Evolutionary conservation across 2,888 invertebrate genomes (phyloP).

Genomic region (Parthenolecanium corni): DNA sequence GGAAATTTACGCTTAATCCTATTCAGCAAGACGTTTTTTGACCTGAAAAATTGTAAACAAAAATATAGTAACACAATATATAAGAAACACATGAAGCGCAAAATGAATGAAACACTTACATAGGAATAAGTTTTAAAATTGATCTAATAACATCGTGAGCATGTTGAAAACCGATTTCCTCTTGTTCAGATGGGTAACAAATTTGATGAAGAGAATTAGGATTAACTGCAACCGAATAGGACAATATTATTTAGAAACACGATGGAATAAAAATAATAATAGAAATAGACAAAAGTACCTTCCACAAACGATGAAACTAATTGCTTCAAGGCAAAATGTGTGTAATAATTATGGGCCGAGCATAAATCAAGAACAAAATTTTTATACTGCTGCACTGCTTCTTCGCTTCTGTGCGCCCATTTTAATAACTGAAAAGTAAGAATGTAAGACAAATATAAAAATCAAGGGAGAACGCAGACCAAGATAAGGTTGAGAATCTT

Average conservation of each 20-base stretch:
- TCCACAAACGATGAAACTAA: slow-evolving; percentile 51
- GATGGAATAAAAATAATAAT: background rate
- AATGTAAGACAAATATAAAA: background rate
- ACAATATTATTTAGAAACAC: slow-evolving; percentile 9
- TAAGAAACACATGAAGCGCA: background rate
- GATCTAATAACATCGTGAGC: slow-evolving; percentile 48
- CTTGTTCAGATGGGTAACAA: slow-evolving; percentile 46
- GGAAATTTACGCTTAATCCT: slow-evolving; percentile 58
- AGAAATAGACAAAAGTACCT: slow-evolving; percentile 38
- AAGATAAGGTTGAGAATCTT: no score
- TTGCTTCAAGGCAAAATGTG: slow-evolving; percentile 48
- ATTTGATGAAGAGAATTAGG: slow-evolving; percentile 49
- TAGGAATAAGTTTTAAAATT: slow-evolving; percentile 46
- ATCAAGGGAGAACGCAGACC: background rate
- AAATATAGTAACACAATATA: slow-evolving; percentile 22
- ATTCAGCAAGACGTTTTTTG: slow-evolving; percentile 55
- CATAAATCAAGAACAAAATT: slow-evolving; percentile 55
- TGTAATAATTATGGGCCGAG: slow-evolving; percentile 55
- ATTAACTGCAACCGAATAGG: slow-evolving; percentile 36
- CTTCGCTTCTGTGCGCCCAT: slow-evolving; percentile 45
- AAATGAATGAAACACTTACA: slow-evolving; percentile 40
- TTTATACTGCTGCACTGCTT: slow-evolving; percentile 48
- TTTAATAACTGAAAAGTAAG: slow-evolving; percentile 39
- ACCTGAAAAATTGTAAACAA: slow-evolving; percentile 46
- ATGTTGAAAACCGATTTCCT: slow-evolving; percentile 48